A percentile compares a stretch with the other conserved stretches of the same genome.
Conservation (phyloP, 2,888 invertebrate species). For the Allophyes oxyacanthae region DNA sequence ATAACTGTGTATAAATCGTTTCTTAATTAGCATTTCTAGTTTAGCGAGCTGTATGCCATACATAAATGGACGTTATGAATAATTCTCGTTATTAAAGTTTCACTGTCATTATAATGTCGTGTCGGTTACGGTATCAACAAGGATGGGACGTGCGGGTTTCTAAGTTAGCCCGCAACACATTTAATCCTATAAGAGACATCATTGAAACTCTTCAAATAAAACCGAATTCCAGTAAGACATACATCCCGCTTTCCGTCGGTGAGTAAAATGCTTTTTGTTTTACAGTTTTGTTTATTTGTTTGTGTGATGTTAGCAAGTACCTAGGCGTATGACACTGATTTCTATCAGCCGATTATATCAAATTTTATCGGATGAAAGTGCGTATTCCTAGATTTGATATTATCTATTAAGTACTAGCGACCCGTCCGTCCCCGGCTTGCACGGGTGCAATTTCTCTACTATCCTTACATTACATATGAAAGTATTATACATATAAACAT, state of each 20-base stretch:
- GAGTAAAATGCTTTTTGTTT: conserved; percentile 79
- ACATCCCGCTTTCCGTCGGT: conserved; percentile 98
- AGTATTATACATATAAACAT: no score
- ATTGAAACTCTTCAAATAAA: conserved; percentile 96
- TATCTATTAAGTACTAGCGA: no score
- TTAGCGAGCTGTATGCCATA: conserved; percentile 17
- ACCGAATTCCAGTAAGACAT: conserved; percentile 96
- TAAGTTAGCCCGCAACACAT: conserved; percentile 93
- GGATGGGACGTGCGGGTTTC: conserved; percentile 94
- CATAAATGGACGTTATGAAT: conserved; percentile 27
- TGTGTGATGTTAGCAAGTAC: no score
- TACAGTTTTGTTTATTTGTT: no score
- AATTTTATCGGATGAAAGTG: no score
- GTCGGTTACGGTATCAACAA: conserved; percentile 59
- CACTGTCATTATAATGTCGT: conserved; percentile 70
- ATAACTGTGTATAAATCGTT: no score
- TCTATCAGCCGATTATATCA: no score
- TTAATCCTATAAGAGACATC: conserved; percentile 97
- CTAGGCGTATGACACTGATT: no score
- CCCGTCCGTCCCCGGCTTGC: no score
- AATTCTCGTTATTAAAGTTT: conserved; percentile 36
- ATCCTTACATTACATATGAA: no score
- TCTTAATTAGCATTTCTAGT: conserved; percentile 31
- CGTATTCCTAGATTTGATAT: no score
- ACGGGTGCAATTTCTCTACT: no score